phyloP scores from a whole-genome alignment of 2,888 invertebrate species.

The Dyspetes luteomarginatus region DNA sequence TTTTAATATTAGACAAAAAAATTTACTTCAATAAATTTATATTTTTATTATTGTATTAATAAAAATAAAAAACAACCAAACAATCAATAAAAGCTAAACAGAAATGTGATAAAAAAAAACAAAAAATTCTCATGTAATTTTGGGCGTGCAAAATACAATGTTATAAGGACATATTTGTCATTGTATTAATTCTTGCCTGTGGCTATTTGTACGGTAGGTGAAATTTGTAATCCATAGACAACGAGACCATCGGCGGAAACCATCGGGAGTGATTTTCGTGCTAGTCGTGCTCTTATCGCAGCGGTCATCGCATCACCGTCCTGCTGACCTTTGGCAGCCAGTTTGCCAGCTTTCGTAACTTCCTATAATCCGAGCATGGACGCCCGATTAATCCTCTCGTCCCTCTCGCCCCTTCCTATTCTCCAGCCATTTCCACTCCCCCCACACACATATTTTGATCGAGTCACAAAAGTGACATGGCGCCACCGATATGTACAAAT shows the following conservation, averaged over 20 bases:
- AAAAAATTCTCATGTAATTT: too few relatives aligned
- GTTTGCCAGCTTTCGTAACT: slow-evolving; percentile 87
- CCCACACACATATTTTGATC: not conserved
- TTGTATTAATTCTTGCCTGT: slow-evolving; percentile 70
- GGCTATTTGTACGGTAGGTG: slow-evolving; percentile 80
- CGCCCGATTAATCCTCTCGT: slow-evolving; percentile 38
- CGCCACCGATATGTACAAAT: too few relatives aligned
- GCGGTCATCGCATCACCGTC: slow-evolving; percentile 86
- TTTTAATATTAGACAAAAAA: too few relatives aligned
- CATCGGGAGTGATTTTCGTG: slow-evolving; percentile 89
- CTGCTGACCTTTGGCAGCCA: slow-evolving; percentile 85
- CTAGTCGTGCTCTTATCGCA: slow-evolving; percentile 90
- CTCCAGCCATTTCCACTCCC: not conserved
- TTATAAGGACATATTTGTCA: too few relatives aligned
- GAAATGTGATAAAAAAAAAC: not conserved
- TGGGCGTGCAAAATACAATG: too few relatives aligned
- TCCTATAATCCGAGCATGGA: slow-evolving; percentile 68
- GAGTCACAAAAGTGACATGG: too few relatives aligned
- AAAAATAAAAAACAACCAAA: too few relatives aligned
- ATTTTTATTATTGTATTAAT: too few relatives aligned
- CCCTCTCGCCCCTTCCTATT: not conserved
- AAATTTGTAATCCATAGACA: slow-evolving; percentile 89
- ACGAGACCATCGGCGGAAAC: slow-evolving; percentile 90
- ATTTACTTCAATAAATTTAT: too few relatives aligned
- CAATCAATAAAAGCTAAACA: not conserved